Evolutionary conservation across 2,113 vertebrate species (phyloP).

Genomic region (Lamprotornis superbus): DNA sequence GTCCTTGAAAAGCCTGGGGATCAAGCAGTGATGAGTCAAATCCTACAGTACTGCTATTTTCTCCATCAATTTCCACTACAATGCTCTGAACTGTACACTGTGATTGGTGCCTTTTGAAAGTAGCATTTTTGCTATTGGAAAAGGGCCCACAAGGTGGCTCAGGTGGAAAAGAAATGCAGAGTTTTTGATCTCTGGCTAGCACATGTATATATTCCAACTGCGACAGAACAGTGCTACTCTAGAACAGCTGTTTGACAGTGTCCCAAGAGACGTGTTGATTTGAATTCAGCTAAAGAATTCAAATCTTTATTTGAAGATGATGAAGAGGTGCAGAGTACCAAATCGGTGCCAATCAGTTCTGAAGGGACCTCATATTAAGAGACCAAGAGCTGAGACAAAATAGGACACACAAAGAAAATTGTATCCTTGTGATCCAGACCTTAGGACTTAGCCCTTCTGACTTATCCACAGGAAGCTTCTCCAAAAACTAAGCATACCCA

Average conservation of each 20-base stretch:
- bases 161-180: slow-evolving; percentile 39
- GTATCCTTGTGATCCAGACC: neutral
- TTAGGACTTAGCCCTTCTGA: neutral
- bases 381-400: neutral
- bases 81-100: neutral
- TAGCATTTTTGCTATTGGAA: neutral
- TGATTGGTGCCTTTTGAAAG: neutral
- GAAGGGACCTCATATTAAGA: neutral
- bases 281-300: neutral
- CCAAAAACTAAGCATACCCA: neutral
- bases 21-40: neutral
- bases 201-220: neutral
- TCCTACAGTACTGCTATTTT: neutral
- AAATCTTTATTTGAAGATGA: too few species aligned
- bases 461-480: neutral
- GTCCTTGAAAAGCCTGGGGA: neutral
- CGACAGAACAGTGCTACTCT: neutral
- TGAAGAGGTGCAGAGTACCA: neutral
- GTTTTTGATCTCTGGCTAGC: neutral
- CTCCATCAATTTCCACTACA: neutral
- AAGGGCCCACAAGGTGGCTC: slow-evolving; percentile 49
- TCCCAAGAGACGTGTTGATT: neutral
- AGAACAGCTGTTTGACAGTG: neutral
- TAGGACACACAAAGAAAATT: neutral
- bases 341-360: neutral